Percentiles rank a stretch among this genome's conserved stretches.
Conservation (phyloP, 2,113 vertebrate genomes). For the Benthochromis sp. region DNA sequence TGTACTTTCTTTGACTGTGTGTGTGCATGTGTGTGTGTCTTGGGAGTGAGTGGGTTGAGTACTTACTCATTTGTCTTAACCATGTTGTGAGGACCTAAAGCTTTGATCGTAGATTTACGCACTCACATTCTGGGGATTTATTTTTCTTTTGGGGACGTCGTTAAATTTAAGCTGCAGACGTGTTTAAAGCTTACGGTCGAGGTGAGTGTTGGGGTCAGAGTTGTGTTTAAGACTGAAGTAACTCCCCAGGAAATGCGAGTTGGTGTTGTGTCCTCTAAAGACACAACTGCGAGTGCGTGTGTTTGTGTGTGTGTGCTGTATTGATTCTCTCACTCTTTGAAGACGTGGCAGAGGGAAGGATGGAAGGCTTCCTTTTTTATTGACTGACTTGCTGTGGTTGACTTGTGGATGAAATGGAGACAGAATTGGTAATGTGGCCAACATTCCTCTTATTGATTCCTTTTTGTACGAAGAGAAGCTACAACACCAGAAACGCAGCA, state of each 20-base stretch:
- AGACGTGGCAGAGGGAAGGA: constrained; percentile 40
- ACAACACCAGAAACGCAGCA: constrained; percentile 4
- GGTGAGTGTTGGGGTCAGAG: neutral
- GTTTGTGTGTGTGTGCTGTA: constrained; percentile 1
- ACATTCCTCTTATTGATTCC: constrained; percentile 44
- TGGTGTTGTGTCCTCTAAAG: neutral
- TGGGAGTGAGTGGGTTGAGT: neutral
- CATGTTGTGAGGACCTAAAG: neutral
- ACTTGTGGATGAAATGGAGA: constrained; percentile 57
- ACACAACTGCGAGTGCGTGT: neutral
- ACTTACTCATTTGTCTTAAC: neutral
- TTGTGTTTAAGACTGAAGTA: neutral
- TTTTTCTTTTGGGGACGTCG: neutral
- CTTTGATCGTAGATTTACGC: neutral
- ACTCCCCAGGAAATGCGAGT: neutral
- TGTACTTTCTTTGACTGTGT: neutral
- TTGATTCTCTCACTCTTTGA: constrained; percentile 55
- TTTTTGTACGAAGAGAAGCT: constrained; percentile 34
- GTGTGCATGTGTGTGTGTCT: neutral
- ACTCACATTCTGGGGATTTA: neutral
- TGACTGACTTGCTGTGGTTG: constrained; percentile 49
- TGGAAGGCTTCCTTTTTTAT: constrained; percentile 46
- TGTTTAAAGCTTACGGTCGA: neutral
- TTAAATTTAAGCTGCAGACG: neutral
- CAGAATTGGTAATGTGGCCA: constrained; percentile 42